Conservation (phyloP, 2,113 vertebrate genomes). For the Lanius ludovicianus region DNA sequence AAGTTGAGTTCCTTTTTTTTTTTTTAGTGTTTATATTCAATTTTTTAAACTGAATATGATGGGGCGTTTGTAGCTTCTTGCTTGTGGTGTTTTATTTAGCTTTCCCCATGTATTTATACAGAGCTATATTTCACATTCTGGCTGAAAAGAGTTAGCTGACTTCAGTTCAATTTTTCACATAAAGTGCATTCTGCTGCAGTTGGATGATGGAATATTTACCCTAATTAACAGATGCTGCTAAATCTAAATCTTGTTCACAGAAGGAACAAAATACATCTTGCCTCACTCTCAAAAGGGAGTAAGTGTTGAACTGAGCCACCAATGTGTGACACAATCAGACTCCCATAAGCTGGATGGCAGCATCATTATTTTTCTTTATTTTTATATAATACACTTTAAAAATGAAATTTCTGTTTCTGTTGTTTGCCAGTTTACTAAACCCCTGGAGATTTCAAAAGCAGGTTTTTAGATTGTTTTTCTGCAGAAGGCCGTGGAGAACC, state of each 20-base stretch:
- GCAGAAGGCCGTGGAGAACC: neutral
- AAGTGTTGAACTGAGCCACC: neutral
- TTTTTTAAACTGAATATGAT: neutral
- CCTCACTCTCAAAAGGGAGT: accelerated
- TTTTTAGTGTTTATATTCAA: neutral
- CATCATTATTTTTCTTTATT: neutral
- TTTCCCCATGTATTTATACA: accelerated
- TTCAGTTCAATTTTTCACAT: neutral
- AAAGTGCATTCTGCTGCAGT: neutral
- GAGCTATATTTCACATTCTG: neutral
- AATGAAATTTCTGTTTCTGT: neutral
- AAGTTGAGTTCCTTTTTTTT: neutral
- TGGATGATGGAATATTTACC: neutral
- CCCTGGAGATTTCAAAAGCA: neutral
- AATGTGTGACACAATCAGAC: neutral
- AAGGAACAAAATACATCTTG: neutral
- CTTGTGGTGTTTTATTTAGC: neutral
- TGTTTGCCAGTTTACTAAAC: neutral
- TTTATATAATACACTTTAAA: neutral
- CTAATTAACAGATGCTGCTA: neutral
- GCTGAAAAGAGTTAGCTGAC: neutral
- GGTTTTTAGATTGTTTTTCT: neutral
- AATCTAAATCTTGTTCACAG: neutral
- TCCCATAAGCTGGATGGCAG: neutral
- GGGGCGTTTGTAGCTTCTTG: neutral